phyloP scores from a whole-genome alignment of 1,140 invertebrate genomes.

The Calycopis cecrops region DNA sequence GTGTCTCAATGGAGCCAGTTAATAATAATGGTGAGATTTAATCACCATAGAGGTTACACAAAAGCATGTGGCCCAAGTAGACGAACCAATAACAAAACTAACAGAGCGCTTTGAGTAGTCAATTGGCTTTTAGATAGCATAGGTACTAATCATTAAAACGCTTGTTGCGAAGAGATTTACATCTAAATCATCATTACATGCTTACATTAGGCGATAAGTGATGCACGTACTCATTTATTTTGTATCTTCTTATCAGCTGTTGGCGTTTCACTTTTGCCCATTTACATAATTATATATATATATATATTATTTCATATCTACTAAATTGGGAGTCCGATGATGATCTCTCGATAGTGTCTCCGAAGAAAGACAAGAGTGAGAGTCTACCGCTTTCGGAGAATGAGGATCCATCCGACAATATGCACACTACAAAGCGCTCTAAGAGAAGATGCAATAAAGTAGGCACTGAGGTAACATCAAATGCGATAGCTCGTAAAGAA shows the following conservation, averaged over 20 bases:
- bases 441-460: conserved; percentile 70
- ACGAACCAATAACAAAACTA: conserved; percentile 59
- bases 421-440: conserved; percentile 60
- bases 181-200: too few relatives aligned
- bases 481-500: conserved; percentile 76
- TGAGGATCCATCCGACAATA: conserved; percentile 54
- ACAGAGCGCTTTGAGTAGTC: conserved; percentile 52
- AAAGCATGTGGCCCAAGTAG: conserved; percentile 67
- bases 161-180: too few relatives aligned
- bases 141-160: conserved; percentile 56
- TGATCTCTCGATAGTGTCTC: conserved; percentile 36
- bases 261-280: too few relatives aligned
- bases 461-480: conserved; percentile 70
- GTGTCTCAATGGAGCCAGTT: conserved; percentile 73
- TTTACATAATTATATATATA: too few relatives aligned
- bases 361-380: conserved; percentile 38
- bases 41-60: conserved; percentile 72
- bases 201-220: too few relatives aligned
- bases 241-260: too few relatives aligned
- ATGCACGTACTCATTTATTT: too few relatives aligned
- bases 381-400: conserved; percentile 55
- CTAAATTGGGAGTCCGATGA: conserved; percentile 63
- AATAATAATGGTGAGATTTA: conserved; percentile 75
- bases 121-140: conserved; percentile 33
- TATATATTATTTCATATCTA: too few relatives aligned